Conservation (phyloP, 2,113 vertebrate genomes). For the Tragelaphus strepsiceros region DNA sequence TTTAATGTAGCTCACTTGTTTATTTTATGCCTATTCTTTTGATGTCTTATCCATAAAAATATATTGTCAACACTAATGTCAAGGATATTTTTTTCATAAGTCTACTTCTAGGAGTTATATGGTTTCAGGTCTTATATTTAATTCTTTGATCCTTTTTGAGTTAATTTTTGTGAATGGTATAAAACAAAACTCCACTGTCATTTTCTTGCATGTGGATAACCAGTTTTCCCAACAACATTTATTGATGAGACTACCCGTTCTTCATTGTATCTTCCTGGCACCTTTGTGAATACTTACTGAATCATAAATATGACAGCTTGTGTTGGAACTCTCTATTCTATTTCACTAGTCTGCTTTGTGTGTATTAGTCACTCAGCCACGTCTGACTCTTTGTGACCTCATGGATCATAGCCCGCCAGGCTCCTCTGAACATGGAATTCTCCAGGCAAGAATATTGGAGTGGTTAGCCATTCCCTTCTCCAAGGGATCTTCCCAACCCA, state of each 20-base stretch:
- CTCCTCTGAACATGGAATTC: not conserved
- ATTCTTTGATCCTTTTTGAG: not conserved
- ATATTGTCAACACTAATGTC: not conserved
- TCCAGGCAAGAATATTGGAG: not conserved
- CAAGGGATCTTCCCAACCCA: not conserved
- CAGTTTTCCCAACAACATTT: not conserved
- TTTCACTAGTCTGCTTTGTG: not conserved
- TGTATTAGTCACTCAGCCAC: not conserved
- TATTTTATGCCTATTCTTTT: not conserved
- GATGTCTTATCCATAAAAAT: not conserved
- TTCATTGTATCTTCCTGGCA: not conserved
- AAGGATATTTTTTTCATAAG: not conserved
- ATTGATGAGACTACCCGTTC: not conserved
- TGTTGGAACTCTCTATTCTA: not conserved
- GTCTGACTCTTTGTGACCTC: not conserved
- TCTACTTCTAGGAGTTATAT: not conserved
- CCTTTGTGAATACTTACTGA: not conserved
- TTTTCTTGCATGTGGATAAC: not conserved
- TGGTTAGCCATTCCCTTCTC: not conserved
- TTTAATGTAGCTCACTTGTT: not conserved
- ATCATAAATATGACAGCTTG: not conserved
- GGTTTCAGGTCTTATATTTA: not conserved
- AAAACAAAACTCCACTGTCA: not conserved
- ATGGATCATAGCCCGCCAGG: not conserved
- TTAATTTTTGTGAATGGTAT: not conserved